Conservation (phyloP, 2,888 invertebrate species). For the Drosophila infuscata region DNA sequence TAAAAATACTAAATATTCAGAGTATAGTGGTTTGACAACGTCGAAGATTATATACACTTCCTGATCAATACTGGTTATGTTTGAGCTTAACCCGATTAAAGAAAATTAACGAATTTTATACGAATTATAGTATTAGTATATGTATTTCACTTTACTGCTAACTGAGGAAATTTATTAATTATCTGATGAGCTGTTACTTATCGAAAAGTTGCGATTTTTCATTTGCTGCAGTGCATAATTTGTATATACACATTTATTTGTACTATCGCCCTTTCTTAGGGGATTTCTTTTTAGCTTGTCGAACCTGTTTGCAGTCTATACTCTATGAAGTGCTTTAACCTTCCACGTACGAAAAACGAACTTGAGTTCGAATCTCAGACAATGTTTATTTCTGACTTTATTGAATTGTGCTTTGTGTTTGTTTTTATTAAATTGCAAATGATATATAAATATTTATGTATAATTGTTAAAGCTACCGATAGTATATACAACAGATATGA, state of each 20-base stretch:
- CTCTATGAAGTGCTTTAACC: neutral
- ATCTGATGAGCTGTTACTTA: too few species aligned
- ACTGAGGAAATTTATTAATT: too few species aligned
- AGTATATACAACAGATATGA: neutral
- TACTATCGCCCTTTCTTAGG: conserved; percentile 1
- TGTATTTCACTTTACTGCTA: neutral
- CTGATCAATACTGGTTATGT: neutral
- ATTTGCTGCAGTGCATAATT: neutral
- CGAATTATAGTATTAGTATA: neutral
- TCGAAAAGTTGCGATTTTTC: neutral
- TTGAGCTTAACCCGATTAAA: too few species aligned
- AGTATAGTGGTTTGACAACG: too few species aligned
- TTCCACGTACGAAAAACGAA: conserved; percentile 8
- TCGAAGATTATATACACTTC: neutral
- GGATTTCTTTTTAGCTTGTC: conserved; percentile 7
- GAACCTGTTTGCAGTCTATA: conserved; percentile 57
- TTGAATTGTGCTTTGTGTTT: conserved; percentile 11
- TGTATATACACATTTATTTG: conserved; percentile 23
- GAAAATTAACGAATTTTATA: too few species aligned
- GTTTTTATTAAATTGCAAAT: conserved; percentile 14
- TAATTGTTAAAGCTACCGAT: conserved; percentile 8
- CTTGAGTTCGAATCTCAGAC: conserved; percentile 25
- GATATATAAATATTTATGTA: conserved; percentile 21
- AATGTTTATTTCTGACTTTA: conserved; percentile 3
- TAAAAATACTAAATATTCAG: neutral